Evolutionary conservation across 1,140 invertebrate species (phyloP).

Genomic region (Trichogramma pretiosum): DNA sequence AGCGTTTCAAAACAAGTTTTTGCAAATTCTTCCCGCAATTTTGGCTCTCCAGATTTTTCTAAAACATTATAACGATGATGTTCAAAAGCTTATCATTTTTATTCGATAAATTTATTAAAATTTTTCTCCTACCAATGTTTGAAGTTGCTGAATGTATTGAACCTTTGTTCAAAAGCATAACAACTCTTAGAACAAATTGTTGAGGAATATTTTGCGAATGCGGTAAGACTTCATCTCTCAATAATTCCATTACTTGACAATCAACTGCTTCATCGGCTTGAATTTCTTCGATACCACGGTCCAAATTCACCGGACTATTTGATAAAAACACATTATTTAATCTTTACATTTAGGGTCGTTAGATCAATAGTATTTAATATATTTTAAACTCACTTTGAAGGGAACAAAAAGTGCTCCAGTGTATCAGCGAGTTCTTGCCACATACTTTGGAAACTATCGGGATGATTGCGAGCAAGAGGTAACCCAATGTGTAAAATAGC

Average conservation of each 20-base stretch:
- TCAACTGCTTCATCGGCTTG: constrained; percentile 77
- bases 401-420: constrained; percentile 86
- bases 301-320: constrained; percentile 42
- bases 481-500: constrained; percentile 74
- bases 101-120: constrained; percentile 1
- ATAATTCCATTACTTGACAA: constrained; percentile 77
- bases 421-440: constrained; percentile 81
- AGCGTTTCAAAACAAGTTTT: constrained; percentile 93
- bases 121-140: constrained; percentile 51
- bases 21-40: constrained; percentile 88
- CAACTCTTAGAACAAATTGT: constrained; percentile 78
- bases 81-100: not conserved
- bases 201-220: constrained; percentile 70
- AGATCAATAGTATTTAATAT: constrained; percentile 7
- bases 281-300: constrained; percentile 70
- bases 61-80: constrained; percentile 8
- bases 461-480: constrained; percentile 73
- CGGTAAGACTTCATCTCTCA: constrained; percentile 78
- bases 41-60: constrained; percentile 68
- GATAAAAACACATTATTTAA: too few species aligned
- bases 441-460: constrained; percentile 59
- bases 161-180: constrained; percentile 85
- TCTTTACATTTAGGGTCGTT: too few species aligned
- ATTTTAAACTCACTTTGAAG: constrained; percentile 59
- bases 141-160: constrained; percentile 80